Conservation (phyloP, 2,797 vertebrate genomes). For the Anas bahamensis region DNA sequence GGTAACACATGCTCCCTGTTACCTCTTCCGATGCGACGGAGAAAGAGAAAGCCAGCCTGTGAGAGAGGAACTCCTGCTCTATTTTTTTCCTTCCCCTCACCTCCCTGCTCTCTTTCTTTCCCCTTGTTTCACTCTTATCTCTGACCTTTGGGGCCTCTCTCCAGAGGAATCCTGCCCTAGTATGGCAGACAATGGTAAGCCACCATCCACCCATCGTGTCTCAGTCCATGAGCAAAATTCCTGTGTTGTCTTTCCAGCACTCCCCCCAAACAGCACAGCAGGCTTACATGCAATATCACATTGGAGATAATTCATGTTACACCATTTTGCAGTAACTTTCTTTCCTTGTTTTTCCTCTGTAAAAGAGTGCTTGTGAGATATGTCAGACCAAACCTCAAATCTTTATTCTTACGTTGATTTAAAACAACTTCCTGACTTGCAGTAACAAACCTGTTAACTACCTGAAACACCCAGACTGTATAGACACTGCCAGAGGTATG, state of each 20-base stretch:
- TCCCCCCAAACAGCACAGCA: neutral
- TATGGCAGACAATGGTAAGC: neutral
- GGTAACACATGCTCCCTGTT: neutral
- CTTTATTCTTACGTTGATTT: neutral
- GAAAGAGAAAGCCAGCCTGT: neutral
- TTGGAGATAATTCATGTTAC: neutral
- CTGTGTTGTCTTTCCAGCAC: neutral
- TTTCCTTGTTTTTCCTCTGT: neutral
- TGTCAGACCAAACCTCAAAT: neutral
- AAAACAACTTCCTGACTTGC: neutral
- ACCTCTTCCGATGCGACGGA: neutral
- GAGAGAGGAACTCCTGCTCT: neutral
- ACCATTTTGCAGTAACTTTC: neutral
- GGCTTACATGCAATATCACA: neutral
- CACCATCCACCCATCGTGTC: neutral
- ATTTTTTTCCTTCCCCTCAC: neutral
- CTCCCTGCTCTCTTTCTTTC: neutral
- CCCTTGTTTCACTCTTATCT: neutral
- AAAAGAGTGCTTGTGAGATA: neutral
- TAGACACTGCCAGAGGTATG: neutral
- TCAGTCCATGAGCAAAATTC: neutral
- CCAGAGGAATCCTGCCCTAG: neutral
- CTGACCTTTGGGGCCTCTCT: neutral
- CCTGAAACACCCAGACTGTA: neutral
- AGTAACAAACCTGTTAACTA: neutral